Evolutionary conservation across 2,888 invertebrate genomes (phyloP).

Genomic region (Griposia aprilina): DNA sequence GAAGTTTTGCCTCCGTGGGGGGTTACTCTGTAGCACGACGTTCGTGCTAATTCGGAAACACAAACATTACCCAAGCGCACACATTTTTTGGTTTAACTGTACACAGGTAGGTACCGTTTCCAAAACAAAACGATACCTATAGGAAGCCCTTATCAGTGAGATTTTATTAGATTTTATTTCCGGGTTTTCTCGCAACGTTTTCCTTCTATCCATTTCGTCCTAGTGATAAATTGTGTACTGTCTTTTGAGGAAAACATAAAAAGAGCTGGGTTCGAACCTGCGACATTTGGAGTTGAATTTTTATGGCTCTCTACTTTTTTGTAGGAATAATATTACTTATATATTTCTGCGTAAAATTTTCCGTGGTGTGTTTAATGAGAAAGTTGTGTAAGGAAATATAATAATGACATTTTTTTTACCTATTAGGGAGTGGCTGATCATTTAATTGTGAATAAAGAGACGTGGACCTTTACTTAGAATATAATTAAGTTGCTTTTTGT

Average conservation of each 20-base stretch:
- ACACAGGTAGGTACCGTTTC: constrained; percentile 5
- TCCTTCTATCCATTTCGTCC: constrained; percentile 38
- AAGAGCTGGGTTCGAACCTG: constrained; percentile 19
- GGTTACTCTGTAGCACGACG: background rate
- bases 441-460: no score
- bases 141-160: constrained; percentile 42
- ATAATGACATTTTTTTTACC: no score
- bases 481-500: background rate
- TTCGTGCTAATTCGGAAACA: background rate
- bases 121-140: constrained; percentile 23
- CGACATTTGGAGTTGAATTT: constrained; percentile 18
- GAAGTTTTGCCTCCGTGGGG: background rate
- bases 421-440: no score
- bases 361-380: background rate
- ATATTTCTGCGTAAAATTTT: background rate
- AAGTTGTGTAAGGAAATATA: background rate
- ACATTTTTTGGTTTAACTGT: background rate
- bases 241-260: constrained; percentile 28
- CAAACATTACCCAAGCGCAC: background rate
- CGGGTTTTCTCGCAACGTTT: constrained; percentile 42
- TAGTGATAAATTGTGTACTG: constrained; percentile 54
- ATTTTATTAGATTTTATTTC: constrained; percentile 55
- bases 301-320: background rate
- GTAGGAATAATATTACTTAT: background rate
- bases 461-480: no score